Conservation (phyloP, 2,888 invertebrate species). For the Eubasilissa splendida region DNA sequence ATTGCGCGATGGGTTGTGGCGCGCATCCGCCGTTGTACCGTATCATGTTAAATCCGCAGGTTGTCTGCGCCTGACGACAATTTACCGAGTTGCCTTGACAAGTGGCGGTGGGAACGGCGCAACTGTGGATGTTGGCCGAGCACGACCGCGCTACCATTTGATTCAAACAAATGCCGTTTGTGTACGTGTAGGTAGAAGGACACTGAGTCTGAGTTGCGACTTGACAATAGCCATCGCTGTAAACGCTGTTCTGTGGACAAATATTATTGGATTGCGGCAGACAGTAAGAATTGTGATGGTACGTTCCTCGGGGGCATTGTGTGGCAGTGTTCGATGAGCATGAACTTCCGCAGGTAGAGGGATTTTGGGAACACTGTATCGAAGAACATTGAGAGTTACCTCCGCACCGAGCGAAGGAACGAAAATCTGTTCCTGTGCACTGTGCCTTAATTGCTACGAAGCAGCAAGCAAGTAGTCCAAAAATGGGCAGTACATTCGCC, state of each 20-base stretch:
- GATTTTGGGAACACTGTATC: no score
- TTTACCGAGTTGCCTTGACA: background rate
- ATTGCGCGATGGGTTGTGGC: slow-evolving; percentile 26
- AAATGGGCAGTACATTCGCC: no score
- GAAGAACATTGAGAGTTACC: no score
- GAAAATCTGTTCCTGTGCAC: no score
- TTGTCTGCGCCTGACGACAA: slow-evolving; percentile 1
- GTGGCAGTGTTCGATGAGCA: no score
- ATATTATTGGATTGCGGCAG: background rate
- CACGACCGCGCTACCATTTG: background rate
- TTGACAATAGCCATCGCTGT: slow-evolving; percentile 22
- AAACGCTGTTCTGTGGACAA: slow-evolving; percentile 16
- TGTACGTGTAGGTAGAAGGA: background rate
- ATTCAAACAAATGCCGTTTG: slow-evolving; percentile 35
- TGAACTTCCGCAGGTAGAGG: no score
- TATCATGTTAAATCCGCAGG: slow-evolving; percentile 37
- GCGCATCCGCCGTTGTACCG: slow-evolving; percentile 42
- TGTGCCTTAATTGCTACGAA: no score
- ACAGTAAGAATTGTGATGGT: background rate
- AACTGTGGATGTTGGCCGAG: background rate
- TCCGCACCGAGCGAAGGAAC: no score
- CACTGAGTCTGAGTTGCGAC: background rate
- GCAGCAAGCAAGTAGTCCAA: no score
- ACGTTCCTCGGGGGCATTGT: background rate
- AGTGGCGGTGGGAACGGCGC: background rate